Conservation (phyloP, 2,888 invertebrate genomes). For the Oscheius onirici region DNA sequence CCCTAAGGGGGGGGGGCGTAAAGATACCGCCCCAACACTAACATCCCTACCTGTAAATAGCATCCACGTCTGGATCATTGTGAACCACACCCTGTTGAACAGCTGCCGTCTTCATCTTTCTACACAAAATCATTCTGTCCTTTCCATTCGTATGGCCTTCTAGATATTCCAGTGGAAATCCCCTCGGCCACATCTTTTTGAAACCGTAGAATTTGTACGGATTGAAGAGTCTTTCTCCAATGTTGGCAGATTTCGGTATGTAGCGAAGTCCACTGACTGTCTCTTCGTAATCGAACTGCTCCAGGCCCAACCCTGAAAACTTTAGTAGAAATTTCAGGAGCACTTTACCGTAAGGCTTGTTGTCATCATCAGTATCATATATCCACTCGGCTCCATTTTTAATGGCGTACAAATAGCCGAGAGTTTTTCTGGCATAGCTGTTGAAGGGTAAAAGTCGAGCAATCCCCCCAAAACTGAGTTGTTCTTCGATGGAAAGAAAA, state of each 20-base stretch:
- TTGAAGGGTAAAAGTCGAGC: background rate
- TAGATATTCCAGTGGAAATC: too few species aligned
- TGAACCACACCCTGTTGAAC: conserved; percentile 54
- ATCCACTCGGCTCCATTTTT: conserved; percentile 38
- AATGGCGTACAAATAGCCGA: conserved; percentile 38
- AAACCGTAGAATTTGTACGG: conserved; percentile 47
- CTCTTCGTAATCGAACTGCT: conserved; percentile 41
- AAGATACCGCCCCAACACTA: too few species aligned
- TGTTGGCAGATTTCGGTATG: background rate
- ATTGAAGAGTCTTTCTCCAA: conserved; percentile 39
- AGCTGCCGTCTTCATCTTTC: conserved; percentile 36
- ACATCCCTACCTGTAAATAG: too few species aligned
- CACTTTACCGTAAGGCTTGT: too few species aligned
- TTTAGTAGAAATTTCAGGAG: too few species aligned
- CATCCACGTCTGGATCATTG: too few species aligned
- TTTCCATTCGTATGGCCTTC: conserved; percentile 49
- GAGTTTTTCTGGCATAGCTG: conserved; percentile 32
- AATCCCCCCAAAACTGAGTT: background rate
- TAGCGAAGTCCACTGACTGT: conserved; percentile 37
- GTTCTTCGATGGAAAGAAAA: background rate
- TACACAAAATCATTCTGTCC: conserved; percentile 33
- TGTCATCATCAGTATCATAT: conserved; percentile 40
- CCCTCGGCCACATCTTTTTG: too few species aligned
- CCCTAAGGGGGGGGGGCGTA: too few species aligned
- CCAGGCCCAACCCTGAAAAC: conserved; percentile 41